Percentiles rank a stretch among this genome's conserved stretches.
Conservation (phyloP, 1,140 invertebrate genomes). For the Macrotrachela quadricornifera region DNA sequence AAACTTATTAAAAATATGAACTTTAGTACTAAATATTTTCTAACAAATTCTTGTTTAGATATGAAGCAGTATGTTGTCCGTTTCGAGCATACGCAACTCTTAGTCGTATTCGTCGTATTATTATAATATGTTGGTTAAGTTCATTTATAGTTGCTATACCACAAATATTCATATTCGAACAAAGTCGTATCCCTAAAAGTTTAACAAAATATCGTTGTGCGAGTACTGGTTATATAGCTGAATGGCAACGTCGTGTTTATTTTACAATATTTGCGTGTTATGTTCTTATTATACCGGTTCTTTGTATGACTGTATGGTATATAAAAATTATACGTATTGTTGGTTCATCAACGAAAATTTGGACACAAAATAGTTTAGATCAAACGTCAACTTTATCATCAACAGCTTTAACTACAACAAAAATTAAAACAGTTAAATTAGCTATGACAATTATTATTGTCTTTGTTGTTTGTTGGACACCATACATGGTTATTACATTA, state of each 20-base stretch:
- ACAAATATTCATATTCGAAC: conserved; percentile 31
- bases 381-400: too few species aligned
- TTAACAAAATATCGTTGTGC: conserved; percentile 18
- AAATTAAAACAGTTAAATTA: conserved; percentile 25
- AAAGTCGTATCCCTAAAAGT: conserved; percentile 17
- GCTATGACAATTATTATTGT: conserved; percentile 30
- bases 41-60: too few species aligned
- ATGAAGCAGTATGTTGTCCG: too few species aligned
- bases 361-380: too few species aligned
- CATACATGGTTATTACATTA: conserved; percentile 27
- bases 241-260: conserved; percentile 31
- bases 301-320: too few species aligned
- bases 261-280: conserved; percentile 28
- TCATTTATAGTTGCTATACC: conserved; percentile 31
- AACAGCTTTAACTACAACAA: conserved; percentile 11
- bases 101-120: conserved; percentile 12
- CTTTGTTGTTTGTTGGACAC: conserved; percentile 30
- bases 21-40: too few species aligned
- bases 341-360: too few species aligned
- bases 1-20: too few species aligned
- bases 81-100: conserved; percentile 15
- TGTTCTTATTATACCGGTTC: conserved; percentile 11
- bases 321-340: too few species aligned
- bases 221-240: conserved; percentile 27
- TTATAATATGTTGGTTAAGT: conserved; percentile 17